These are phyloP conservation scores for Tribolium castaneum DNA, from an alignment of 1,140 invertebrate genomes.

Conservation along the genomic window DNA sequence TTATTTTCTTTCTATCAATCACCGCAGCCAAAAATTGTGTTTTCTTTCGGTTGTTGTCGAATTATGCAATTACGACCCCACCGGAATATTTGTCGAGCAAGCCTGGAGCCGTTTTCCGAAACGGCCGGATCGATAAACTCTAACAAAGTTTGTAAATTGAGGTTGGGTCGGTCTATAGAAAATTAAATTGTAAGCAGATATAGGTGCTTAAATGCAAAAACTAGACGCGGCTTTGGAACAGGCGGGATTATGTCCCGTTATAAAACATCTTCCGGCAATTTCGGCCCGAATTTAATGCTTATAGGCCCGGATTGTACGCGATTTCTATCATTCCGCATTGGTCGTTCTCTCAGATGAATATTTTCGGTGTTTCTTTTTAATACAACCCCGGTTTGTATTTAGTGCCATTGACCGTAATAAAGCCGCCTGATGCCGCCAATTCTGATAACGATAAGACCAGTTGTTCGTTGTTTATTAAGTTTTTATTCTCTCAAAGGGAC, in stretches of 20 bases:
- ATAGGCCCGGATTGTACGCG: constrained; percentile 10
- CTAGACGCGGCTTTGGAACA: not conserved
- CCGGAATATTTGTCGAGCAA: constrained; percentile 1
- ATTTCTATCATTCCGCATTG: constrained; percentile 17
- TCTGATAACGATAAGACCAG: constrained; percentile 33
- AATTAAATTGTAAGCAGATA: constrained; percentile 35
- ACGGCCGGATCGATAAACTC: not conserved
- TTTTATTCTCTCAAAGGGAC: constrained; percentile 6
- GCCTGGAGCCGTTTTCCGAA: not conserved
- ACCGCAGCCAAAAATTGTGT: not conserved
- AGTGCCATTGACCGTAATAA: constrained; percentile 30
- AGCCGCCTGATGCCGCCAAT: constrained; percentile 5
- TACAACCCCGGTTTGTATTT: constrained; percentile 5
- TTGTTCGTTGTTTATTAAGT: constrained; percentile 26
- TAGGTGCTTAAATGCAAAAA: constrained; percentile 30
- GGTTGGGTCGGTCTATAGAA: constrained; percentile 9
- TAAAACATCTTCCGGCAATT: constrained; percentile 35
- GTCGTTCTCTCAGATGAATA: constrained; percentile 14
- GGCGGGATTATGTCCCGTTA: constrained; percentile 17
- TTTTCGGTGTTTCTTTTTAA: constrained; percentile 16
- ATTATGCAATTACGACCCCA: not conserved
- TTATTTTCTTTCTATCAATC: no score
- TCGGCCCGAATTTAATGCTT: constrained; percentile 13
- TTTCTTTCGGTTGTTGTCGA: not conserved
- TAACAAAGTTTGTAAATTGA: constrained; percentile 26